Evolutionary conservation across 1,140 invertebrate species (phyloP), one percentile per base, ranked within the genome.

Genomic region (Anastrepha obliqua): DNA sequence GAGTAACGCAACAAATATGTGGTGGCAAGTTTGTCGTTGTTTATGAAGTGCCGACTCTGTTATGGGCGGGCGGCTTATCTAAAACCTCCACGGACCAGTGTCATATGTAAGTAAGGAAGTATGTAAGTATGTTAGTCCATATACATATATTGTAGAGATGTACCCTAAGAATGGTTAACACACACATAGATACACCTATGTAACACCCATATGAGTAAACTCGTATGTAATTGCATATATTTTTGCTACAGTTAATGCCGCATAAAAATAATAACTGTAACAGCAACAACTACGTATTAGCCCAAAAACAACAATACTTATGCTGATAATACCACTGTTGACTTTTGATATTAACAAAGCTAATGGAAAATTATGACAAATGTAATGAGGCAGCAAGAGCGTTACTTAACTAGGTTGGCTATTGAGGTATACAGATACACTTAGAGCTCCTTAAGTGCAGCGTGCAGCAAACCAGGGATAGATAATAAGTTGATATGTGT

Each of bases 301-400:
- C 70, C 15, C 44, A 2, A 42, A 29, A 42, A 70, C 67, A 81
- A 81, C 47, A 81, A 81, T 81, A 81, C 51, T 81, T n/a, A 81
- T 81, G 74, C n/a, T 44, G 51, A 20, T 81, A 81, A 81, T 81
- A n/a, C 74, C n/a, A 81, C 74, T 81, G 74, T 81, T 81, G 74
- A 81, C 47, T 81, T 58, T 58, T 55, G 47, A 29, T 81, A 81
- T 81, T 81, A 81, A 81, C 74, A 81, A 81, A 81, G 74, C 74
- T 81, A 81, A 81, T 81, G 74, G 74, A 81, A 81, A 81, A 81
- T 81, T 55, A 81, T 81, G 74, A 81, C 74, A 81, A 81, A 81
- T 81, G 74, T 81, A 81, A 81, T 81, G 74, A 58, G 47, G 74
- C n/a, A 20, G 8, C 47, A 20, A 44, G 42, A 55, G 17, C 47